Evolutionary conservation across 2,797 vertebrate genomes (phyloP), one percentile per base, ranked within the genome.

Genomic region (Adelosebastes latens): DNA sequence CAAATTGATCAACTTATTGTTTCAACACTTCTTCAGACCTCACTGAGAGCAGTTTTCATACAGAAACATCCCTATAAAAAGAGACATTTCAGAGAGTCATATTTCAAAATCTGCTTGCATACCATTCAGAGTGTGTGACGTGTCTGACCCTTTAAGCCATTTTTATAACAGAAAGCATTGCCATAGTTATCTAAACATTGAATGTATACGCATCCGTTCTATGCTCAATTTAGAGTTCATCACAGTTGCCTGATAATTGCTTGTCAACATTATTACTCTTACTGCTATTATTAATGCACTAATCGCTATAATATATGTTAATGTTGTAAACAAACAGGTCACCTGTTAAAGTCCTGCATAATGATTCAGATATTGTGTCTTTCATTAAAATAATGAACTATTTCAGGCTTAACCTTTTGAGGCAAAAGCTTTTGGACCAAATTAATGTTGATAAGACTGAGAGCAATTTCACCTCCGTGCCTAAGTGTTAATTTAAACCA

Each of bases 391-490:
- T 63, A 80, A 71, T 65, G 24, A 67, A 65, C 16, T 59, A 18
- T n/a, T 52, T 69, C 24, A 46, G 60, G 52, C 60, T 74, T 49
- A 63, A 73, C 46, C 18, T 49, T 77, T 69, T 16, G n/a, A 52
- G 49, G 22, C 12, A 20, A 84, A 77, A 62, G 63, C 55, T 75
- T 56, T 76, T 32, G 42, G 53, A 77, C 49, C 34, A 87, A 79
- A 75, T 81, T 36, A 74, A 71, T 76, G 31, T 70, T 81, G 72
- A 77, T 60, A 79, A 75, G 67, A 74, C 63, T n/a, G 34, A 72
- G 60, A 76, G 39, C 49, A 74, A 73, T 72, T 85, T 67, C 59
- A 83, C 77, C 74, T 61, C 20, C 0, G 8, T 74, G 58, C 59
- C 66, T 31, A n/a, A 49, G 24, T 34, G 22, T 39, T 81, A 36